Percentiles rank a stretch among this genome's conserved stretches.
phyloP scores from a whole-genome alignment of 2,888 invertebrate species.

The Protophormia terraenovae region DNA sequence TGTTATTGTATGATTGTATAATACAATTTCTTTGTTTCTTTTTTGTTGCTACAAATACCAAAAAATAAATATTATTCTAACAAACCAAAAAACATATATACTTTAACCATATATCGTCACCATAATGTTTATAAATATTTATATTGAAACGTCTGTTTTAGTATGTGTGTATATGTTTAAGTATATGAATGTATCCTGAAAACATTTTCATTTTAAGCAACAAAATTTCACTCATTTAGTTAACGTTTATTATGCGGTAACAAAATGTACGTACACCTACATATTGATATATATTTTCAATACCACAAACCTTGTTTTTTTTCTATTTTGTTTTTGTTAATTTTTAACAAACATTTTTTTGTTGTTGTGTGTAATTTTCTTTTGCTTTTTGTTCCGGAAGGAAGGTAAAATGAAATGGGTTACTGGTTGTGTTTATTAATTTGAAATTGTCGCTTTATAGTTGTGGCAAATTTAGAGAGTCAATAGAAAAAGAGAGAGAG shows the following conservation, averaged over 20 bases:
- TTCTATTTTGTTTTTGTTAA: neutral
- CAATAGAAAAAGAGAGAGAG: neutral
- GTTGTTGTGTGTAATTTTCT: neutral
- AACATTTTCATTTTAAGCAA: neutral
- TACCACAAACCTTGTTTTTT: neutral
- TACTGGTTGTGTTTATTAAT: neutral
- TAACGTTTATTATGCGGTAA: neutral
- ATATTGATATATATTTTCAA: neutral
- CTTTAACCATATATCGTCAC: neutral
- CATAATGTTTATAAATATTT: neutral
- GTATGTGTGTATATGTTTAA: neutral
- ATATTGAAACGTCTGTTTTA: neutral
- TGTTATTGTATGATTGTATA: conserved; percentile 43
- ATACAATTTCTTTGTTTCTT: neutral
- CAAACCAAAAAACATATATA: neutral
- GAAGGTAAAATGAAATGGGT: neutral
- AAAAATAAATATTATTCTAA: neutral
- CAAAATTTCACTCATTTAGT: neutral
- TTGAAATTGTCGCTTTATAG: neutral
- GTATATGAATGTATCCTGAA: neutral
- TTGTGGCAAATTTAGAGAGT: neutral
- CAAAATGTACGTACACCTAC: neutral
- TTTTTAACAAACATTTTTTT: conserved; percentile 5
- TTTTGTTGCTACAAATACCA: neutral
- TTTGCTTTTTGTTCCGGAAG: neutral